Conservation (phyloP, 2,113 vertebrate species). For the Syrrhaptes paradoxus region DNA sequence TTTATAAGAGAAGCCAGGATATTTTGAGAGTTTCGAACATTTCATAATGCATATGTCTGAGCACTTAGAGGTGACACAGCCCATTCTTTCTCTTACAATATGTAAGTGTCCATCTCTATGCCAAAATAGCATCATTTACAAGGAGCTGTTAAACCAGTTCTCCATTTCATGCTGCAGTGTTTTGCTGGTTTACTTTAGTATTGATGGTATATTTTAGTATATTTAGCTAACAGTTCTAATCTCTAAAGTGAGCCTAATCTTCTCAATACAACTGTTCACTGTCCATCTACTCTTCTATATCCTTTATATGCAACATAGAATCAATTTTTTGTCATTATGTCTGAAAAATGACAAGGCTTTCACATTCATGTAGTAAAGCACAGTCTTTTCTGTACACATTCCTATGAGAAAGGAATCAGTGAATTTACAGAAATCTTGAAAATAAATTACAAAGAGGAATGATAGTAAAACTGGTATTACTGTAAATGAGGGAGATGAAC, state of each 20-base stretch:
- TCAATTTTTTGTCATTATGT: not conserved
- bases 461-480: not conserved
- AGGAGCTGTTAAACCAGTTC: not conserved
- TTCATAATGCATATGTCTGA: not conserved
- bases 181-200: not conserved
- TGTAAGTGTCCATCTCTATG: not conserved
- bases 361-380: not conserved
- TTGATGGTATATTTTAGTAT: not conserved
- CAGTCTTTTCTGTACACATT: not conserved
- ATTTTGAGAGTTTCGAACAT: not conserved
- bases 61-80: not conserved
- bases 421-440: not conserved
- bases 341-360: not conserved
- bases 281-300: not conserved
- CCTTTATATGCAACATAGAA: not conserved
- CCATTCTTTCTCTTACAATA: not conserved
- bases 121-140: not conserved
- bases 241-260: not conserved
- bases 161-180: not conserved
- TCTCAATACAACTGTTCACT: not conserved
- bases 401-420: not conserved
- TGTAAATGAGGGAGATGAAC: not conserved
- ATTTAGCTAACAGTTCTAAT: not conserved
- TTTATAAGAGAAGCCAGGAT: not conserved
- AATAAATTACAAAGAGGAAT: not conserved